Evolutionary conservation across 2,888 invertebrate species (phyloP).

Genomic region (Drosophila anomelani): DNA sequence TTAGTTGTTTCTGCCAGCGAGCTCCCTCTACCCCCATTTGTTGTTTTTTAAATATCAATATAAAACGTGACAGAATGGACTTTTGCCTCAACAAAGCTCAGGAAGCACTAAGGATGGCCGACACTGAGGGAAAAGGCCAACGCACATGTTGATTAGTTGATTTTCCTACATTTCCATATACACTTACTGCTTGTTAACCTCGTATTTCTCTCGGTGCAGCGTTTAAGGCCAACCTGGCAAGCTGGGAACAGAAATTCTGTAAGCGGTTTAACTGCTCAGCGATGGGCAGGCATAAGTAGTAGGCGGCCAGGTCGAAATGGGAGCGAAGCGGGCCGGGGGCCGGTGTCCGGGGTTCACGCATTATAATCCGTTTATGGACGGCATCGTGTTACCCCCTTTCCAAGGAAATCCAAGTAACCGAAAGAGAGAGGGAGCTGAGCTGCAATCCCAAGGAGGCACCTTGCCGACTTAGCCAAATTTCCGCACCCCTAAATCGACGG

Average conservation of each 20-base stretch:
- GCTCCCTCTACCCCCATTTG: background rate
- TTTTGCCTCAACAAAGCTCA: constrained; percentile 46
- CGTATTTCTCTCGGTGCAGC: constrained; percentile 19
- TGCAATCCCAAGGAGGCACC: constrained; percentile 5
- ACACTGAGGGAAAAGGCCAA: background rate
- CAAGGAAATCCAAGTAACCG: constrained; percentile 4
- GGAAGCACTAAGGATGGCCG: constrained; percentile 20
- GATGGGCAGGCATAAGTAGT: constrained; percentile 46
- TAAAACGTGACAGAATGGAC: constrained; percentile 68
- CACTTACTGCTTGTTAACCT: too few species aligned
- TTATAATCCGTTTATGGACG: constrained; percentile 41
- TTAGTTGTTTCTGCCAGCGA: constrained; percentile 56
- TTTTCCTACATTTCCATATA: background rate
- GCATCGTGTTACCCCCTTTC: constrained; percentile 1
- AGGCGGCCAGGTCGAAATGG: constrained; percentile 5
- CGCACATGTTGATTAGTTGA: too few species aligned
- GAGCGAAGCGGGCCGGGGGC: background rate
- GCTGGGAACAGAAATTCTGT: constrained; percentile 30
- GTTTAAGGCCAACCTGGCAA: constrained; percentile 29
- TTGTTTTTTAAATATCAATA: constrained; percentile 71
- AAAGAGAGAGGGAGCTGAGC: background rate
- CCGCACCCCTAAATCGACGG: background rate
- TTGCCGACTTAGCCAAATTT: background rate
- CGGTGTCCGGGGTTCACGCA: constrained; percentile 16
- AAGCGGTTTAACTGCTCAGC: constrained; percentile 54